These are phyloP conservation scores for Drosophila insularis DNA, from an alignment of 1,140 invertebrate species.

Conservation along the genomic window DNA sequence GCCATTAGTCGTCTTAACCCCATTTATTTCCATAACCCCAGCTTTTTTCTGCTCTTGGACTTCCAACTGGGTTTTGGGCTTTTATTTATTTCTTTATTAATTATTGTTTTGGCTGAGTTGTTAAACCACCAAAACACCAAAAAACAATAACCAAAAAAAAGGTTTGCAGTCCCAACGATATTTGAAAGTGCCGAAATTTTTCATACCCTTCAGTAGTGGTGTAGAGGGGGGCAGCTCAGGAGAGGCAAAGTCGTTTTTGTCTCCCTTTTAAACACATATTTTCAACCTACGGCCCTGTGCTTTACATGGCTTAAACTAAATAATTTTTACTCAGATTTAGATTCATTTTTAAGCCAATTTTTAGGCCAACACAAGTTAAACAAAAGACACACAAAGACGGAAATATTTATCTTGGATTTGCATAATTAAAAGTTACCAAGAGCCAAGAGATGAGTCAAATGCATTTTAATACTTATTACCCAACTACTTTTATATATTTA, in stretches of 20 bases:
- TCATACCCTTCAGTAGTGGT: background rate
- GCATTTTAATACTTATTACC: background rate
- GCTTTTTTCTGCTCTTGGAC: background rate
- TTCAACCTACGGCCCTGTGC: no score
- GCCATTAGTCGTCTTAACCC: background rate
- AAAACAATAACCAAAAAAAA: background rate
- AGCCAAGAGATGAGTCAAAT: background rate
- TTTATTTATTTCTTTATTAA: constrained; percentile 70
- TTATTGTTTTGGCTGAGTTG: constrained; percentile 45
- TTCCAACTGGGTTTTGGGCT: constrained; percentile 40
- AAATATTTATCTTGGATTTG: constrained; percentile 7
- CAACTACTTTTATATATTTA: background rate
- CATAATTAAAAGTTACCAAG: background rate
- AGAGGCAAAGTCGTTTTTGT: no score
- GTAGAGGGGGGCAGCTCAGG: no score
- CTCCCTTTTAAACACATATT: no score
- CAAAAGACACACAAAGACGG: background rate
- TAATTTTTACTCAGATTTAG: no score
- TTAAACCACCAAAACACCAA: background rate
- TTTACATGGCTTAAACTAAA: no score
- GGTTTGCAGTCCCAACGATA: background rate
- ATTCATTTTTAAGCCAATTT: no score
- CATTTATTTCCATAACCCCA: background rate
- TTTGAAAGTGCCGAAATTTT: background rate
- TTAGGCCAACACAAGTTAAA: no score